Evolutionary conservation across 2,888 invertebrate species (phyloP), one percentile per base, ranked within the genome.

Genomic region (Thera obeliscata): DNA sequence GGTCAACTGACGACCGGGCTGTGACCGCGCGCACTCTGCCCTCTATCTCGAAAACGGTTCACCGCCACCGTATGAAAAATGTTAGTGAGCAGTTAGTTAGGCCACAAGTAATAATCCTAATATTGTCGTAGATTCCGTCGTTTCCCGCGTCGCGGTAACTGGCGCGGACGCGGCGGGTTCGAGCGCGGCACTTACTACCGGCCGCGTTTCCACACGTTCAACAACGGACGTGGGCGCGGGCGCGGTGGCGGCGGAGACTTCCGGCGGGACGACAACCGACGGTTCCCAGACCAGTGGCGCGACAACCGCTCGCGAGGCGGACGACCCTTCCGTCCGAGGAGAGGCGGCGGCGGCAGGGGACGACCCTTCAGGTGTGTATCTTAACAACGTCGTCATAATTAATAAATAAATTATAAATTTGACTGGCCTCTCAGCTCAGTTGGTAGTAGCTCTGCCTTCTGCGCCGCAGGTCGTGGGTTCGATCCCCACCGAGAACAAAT

Each of bases 161-260:
- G 93, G 93, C 93, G 93, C 80, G 93, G 94, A 0, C 93, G 94
- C 61, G 94, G 94, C 62, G 94, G 94, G 33, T 96, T 94, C 85
- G 96, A 96, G 82, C 95, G 96, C 64, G 96, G 96, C 72, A 96
- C 96, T 0, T 97, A 97, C 87, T 97, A 97, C 90, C 96, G 96
- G 77, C 97, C 97, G 0, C 94, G 97, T 72, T 96, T 96, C 94
- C 96, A 96, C 83, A 94, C 94, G 33, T 95, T 94, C 87, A 94
- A 94, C 83, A 94, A 94, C 50, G 94, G 95, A 61, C 94, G 94
- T 2, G 90, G 94, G 2, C 81, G 83, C 64, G 86, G 95, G n/a
- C 82, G 94, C 76, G 79, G 90, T 68, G 88, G 92, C 69, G 88
- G 92, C 48, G 84, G 82, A 0, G 93, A 93, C 85, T 93, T 93